Conservation (phyloP, 2,888 invertebrate species). For the Orchesellides sinensis region DNA sequence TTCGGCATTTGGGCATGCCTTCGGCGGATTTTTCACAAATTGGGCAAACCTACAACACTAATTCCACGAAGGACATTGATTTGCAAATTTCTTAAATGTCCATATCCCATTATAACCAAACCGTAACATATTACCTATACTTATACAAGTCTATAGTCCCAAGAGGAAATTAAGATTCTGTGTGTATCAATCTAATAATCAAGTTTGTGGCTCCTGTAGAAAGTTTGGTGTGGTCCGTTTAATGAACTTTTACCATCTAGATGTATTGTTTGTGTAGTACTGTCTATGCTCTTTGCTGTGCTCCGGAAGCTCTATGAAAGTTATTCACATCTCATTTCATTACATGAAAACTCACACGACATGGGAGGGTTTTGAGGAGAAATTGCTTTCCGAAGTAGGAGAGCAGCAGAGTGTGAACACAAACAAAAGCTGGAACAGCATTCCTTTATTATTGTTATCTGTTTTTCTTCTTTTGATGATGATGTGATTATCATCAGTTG, state of each 20-base stretch:
- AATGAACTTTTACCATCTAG: conserved; percentile 54
- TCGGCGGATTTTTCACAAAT: too few relatives aligned
- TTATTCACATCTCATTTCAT: not conserved
- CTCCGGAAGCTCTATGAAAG: not conserved
- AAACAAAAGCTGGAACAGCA: too few relatives aligned
- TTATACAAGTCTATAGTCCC: not conserved
- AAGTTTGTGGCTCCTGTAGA: not conserved
- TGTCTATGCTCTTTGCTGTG: not conserved
- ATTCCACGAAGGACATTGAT: conserved; percentile 56
- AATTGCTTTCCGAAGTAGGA: too few relatives aligned
- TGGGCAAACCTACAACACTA: too few relatives aligned
- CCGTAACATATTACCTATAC: too few relatives aligned
- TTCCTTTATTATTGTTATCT: too few relatives aligned
- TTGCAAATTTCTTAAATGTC: conserved; percentile 40
- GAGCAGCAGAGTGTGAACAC: too few relatives aligned
- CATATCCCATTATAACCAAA: not conserved
- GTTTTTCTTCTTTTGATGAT: too few relatives aligned
- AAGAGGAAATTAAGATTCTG: not conserved
- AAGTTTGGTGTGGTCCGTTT: conserved; percentile 30
- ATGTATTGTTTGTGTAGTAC: not conserved
- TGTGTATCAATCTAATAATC: not conserved
- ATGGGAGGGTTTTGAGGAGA: too few relatives aligned
- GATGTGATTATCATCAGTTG: too few relatives aligned
- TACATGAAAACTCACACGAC: too few relatives aligned
- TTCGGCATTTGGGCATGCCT: too few relatives aligned